These are phyloP conservation scores for Pyrgus malvae DNA, from an alignment of 2,888 invertebrate genomes.

Conservation along the genomic window DNA sequence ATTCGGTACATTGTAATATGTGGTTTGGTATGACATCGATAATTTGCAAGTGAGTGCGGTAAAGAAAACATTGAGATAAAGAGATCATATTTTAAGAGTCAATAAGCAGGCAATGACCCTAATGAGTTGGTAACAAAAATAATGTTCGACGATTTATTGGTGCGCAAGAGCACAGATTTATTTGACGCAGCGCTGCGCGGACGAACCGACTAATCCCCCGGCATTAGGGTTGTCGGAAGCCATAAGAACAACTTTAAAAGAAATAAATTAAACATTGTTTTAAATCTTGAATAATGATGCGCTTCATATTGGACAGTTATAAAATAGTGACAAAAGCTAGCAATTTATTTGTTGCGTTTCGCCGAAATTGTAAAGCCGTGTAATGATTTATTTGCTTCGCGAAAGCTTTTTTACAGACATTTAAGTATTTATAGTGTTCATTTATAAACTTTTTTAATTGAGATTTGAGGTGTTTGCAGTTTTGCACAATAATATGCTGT, in stretches of 20 bases:
- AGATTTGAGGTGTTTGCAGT: too few species aligned
- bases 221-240: slow-evolving; percentile 54
- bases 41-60: slow-evolving; percentile 53
- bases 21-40: slow-evolving; percentile 54
- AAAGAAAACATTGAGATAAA: slow-evolving; percentile 61
- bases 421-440: neutral
- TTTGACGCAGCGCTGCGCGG: slow-evolving; percentile 55
- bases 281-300: slow-evolving; percentile 20
- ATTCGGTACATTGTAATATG: slow-evolving; percentile 36
- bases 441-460: neutral
- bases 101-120: slow-evolving; percentile 79
- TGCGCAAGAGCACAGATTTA: slow-evolving; percentile 78
- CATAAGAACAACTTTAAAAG: slow-evolving; percentile 17
- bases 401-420: neutral
- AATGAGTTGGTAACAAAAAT: slow-evolving; percentile 80
- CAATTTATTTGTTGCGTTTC: slow-evolving; percentile 11
- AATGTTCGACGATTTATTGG: slow-evolving; percentile 77
- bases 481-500: too few species aligned
- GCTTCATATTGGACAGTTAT: slow-evolving; percentile 9
- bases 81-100: slow-evolving; percentile 71
- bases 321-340: slow-evolving; percentile 7
- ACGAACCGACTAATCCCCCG: slow-evolving; percentile 66
- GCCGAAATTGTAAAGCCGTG: neutral
- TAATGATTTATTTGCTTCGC: neutral
- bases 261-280: slow-evolving; percentile 24